A percentile compares a stretch with the other conserved stretches of the same genome.
Conservation (phyloP, 2,113 vertebrate species). For the Hemiscyllium ocellatum region DNA sequence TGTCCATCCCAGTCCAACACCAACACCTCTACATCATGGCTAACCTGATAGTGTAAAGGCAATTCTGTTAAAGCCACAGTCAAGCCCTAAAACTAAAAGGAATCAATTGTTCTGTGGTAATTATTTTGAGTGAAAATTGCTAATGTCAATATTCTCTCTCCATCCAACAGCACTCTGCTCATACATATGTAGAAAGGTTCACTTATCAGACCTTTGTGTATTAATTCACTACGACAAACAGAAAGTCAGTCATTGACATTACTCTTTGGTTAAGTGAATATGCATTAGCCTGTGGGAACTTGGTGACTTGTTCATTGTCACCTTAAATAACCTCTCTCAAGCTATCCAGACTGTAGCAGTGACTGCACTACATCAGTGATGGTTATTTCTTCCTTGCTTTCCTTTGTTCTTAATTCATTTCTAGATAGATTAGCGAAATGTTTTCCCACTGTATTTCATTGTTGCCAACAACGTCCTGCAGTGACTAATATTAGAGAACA, state of each 20-base stretch:
- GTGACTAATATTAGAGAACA: neutral
- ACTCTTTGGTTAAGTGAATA: neutral
- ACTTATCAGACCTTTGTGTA: neutral
- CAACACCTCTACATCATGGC: no score
- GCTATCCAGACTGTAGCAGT: neutral
- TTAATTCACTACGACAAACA: neutral
- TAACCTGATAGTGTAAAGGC: neutral
- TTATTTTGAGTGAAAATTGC: neutral
- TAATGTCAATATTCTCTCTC: neutral
- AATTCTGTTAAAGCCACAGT: neutral
- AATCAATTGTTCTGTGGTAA: neutral
- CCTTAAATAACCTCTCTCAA: neutral
- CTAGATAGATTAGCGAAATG: neutral
- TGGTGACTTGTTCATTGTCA: neutral
- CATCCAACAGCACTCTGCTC: neutral
- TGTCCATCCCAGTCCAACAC: no score
- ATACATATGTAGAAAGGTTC: neutral
- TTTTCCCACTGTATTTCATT: neutral
- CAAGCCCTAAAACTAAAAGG: neutral
- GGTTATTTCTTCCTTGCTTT: neutral
- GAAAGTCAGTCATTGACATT: neutral
- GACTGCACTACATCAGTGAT: neutral
- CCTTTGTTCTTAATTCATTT: neutral
- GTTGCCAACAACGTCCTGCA: neutral
- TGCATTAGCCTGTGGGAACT: neutral